Evolutionary conservation across 2,113 vertebrate genomes (phyloP), one percentile per base, ranked within the genome.

Genomic region (Gambusia holbrooki): DNA sequence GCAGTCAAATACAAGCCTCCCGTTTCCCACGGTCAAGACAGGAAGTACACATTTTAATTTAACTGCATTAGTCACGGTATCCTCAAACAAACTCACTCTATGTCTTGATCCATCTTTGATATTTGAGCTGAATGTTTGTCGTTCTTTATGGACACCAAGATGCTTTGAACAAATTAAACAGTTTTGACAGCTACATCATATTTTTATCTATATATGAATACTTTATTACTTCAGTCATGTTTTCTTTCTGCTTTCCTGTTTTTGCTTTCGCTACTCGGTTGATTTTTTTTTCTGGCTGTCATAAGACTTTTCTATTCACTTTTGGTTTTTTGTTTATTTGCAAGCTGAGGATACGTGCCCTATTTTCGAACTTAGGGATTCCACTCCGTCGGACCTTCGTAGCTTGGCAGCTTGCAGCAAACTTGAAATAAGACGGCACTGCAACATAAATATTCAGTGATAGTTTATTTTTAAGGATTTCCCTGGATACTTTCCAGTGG

Each of bases 41-140:
- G 85, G 87, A 88, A 91, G 83, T 58, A 74, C 62, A 37, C n/a
- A 77, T 88, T 83, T 79, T 69, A 77, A 82, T 73, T 62, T 83
- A 73, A 77, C 87, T 86, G 66, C 77, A 86, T 85, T 66, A 76
- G 69, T 22, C 9, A 63, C 60, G 66, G 69, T 70, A 85, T 79
- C 74, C 71, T 74, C 45, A 65, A 54, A 72, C 51, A 69, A 72
- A 72, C 45, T 80, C 25, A 15, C 9, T 51, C 9, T 69, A 33
- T 3, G 0, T 66, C 68, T 17, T 37, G 68, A 75, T 77, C 73
- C 67, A 75, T 66, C 54, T 37, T 80, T 84, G 35, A 79, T 29
- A 32, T 81, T 51, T 67, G 74, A 68, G 45, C 33, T 66, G 42
- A 5, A 3, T 70, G 63, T 76, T 76, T 70, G 40, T 45, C 15